phyloP scores from a whole-genome alignment of 2,797 vertebrate species.

The Octomys mimax region DNA sequence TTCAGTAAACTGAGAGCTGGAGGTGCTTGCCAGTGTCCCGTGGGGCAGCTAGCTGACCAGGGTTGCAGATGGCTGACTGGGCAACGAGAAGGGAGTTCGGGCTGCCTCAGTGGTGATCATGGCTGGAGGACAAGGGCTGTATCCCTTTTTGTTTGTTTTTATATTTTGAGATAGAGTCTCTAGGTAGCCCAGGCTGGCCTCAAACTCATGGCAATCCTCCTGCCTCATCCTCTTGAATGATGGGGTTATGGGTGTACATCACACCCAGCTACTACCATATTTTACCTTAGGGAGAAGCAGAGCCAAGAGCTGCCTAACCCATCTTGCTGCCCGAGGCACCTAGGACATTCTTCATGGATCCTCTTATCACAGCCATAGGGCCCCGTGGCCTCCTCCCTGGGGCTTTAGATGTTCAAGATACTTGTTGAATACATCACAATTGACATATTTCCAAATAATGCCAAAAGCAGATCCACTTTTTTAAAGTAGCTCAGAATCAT shows the following conservation, averaged over 20 bases:
- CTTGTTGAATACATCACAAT: not conserved
- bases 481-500: not conserved
- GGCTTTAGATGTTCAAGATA: not conserved
- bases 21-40: not conserved
- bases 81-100: not conserved
- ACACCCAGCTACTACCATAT: not conserved
- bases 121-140: not conserved
- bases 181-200: not conserved
- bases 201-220: not conserved
- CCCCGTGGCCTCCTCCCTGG: not conserved
- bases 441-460: not conserved
- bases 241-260: not conserved
- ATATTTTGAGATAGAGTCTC: not conserved
- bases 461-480: slow-evolving; percentile 7
- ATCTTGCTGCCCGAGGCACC: not conserved
- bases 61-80: not conserved
- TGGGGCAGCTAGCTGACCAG: not conserved
- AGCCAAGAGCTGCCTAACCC: not conserved
- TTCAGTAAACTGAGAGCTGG: slow-evolving; percentile 16
- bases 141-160: not conserved
- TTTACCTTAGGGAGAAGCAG: slow-evolving; percentile 2
- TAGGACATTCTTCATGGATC: not conserved
- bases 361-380: not conserved
- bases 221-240: not conserved
- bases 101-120: not conserved